phyloP scores from a whole-genome alignment of 2,888 invertebrate species.

The Aquatica leii region DNA sequence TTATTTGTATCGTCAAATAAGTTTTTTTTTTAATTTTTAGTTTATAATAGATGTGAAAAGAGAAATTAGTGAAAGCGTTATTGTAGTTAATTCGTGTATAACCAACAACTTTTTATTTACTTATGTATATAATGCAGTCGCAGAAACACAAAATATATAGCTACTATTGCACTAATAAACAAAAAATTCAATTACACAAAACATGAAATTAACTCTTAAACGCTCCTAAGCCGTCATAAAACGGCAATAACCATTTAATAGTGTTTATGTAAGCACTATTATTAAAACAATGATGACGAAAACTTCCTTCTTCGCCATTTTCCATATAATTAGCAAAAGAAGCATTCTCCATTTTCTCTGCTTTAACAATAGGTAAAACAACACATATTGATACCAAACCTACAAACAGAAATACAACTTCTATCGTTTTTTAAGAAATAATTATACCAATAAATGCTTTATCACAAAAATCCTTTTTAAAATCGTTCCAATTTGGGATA shows the following conservation, averaged over 20 bases:
- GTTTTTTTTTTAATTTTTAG: no score
- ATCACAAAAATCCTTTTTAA: not conserved
- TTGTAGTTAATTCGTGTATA: no score
- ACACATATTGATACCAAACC: not conserved
- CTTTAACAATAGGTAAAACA: not conserved
- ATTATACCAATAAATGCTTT: not conserved
- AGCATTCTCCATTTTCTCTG: not conserved
- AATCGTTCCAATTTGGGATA: not conserved
- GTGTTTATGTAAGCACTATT: not conserved
- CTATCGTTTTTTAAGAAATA: not conserved
- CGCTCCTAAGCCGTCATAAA: not conserved
- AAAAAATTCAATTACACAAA: no score
- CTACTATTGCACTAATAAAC: no score
- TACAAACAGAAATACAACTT: not conserved
- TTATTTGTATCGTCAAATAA: no score
- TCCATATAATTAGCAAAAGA: not conserved
- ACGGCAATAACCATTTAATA: not conserved
- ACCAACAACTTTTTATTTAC: no score
- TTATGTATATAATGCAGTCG: no score
- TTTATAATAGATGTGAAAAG: no score
- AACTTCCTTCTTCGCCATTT: not conserved
- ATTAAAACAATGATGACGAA: conserved; percentile 5
- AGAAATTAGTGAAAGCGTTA: no score
- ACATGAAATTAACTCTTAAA: not conserved
- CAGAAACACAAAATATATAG: no score